phyloP scores from a whole-genome alignment of 2,113 vertebrate species.

The Sebastes schlegelii region DNA sequence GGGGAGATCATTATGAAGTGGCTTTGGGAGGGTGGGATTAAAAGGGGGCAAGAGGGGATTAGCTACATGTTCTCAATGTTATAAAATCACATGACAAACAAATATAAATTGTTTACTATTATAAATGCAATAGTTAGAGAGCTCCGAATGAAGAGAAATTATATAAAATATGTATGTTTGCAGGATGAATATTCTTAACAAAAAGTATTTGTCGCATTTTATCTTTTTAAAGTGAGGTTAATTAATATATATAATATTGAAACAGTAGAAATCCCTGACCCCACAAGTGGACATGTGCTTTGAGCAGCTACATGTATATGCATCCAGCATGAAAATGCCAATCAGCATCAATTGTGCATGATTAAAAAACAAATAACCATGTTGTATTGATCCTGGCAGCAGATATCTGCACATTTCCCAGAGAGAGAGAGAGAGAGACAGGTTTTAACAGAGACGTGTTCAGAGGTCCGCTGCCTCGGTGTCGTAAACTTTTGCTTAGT shows the following conservation, averaged over 20 bases:
- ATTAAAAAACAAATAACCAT: slow-evolving; percentile 57
- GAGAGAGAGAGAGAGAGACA: slow-evolving; percentile 25
- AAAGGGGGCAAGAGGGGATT: slow-evolving; percentile 50
- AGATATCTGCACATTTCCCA: slow-evolving; percentile 34
- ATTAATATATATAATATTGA: slow-evolving; percentile 30
- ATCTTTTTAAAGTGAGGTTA: neutral
- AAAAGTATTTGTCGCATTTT: neutral
- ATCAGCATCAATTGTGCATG: slow-evolving; percentile 34
- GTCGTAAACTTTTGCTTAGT: slow-evolving; percentile 77
- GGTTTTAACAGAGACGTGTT: slow-evolving; percentile 69
- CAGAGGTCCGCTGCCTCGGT: slow-evolving; percentile 58
- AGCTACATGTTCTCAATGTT: slow-evolving; percentile 49
- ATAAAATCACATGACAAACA: slow-evolving; percentile 16
- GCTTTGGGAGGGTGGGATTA: slow-evolving; percentile 61
- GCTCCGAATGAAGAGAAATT: neutral
- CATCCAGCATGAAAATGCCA: slow-evolving; percentile 45
- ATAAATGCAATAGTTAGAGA: neutral
- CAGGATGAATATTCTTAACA: neutral
- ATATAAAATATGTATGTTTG: neutral
- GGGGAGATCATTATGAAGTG: slow-evolving; percentile 81
- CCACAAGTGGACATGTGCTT: slow-evolving; percentile 16
- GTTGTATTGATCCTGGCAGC: slow-evolving; percentile 62
- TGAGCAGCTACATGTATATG: slow-evolving; percentile 18
- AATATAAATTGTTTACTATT: slow-evolving; percentile 15
- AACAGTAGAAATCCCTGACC: slow-evolving; percentile 44